These are phyloP conservation scores for Dicerorhinus sumatrensis DNA, from an alignment of 2,113 vertebrate species.

Conservation along the genomic window DNA sequence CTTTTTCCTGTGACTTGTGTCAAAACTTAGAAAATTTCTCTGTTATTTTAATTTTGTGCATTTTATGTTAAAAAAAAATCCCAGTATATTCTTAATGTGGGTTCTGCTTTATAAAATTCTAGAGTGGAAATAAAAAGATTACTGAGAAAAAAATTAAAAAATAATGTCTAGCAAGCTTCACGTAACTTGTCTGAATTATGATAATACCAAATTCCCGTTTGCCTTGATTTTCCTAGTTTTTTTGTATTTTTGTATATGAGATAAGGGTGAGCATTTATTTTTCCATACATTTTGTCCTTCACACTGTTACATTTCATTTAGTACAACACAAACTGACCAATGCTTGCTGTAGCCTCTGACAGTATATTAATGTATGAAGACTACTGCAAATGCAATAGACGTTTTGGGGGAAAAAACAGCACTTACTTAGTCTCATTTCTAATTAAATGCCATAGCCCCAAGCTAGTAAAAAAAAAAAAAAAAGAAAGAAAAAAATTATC, in stretches of 20 bases:
- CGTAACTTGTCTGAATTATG: neutral
- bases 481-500: neutral
- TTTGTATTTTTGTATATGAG: neutral
- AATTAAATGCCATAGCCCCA: neutral
- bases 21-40: slow-evolving; percentile 36
- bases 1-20: neutral
- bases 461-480: neutral
- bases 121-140: neutral
- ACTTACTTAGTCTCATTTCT: neutral
- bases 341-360: neutral
- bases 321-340: neutral
- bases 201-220: neutral
- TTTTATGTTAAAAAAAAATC: neutral
- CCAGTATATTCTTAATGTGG: neutral
- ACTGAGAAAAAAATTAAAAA: neutral
- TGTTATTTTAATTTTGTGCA: slow-evolving; percentile 33
- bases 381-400: neutral
- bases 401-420: neutral
- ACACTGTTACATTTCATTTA: neutral
- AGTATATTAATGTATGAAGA: neutral
- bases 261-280: neutral
- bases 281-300: neutral
- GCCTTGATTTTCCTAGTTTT: neutral
- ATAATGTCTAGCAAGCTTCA: neutral
- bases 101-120: slow-evolving; percentile 33